Base-by-base conservation (phyloP, 2,888 invertebrate genomes). In the Neria commutata region DNA sequence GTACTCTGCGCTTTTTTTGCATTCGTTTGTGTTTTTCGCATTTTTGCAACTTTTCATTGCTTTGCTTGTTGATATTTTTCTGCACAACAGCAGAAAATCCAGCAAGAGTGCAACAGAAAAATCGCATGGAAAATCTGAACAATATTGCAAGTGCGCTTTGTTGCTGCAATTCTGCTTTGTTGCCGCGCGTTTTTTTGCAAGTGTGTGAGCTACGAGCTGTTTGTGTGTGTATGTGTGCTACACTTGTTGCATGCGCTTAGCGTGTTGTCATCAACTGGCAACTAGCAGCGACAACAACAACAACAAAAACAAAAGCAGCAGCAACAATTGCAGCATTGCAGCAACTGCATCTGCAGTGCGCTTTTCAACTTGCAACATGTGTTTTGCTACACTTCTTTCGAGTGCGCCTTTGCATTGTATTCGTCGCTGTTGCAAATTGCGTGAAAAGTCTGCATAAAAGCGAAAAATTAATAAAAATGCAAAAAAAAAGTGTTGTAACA, bases 381-480 rank as follows among this genome's bases (percentile, higher is more conserved):
- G n/a, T n/a, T n/a, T n/a, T n/a, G n/a, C n/a, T n/a, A n/a, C n/a
- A n/a, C n/a, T n/a, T n/a, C n/a, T n/a, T n/a, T n/a, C n/a, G n/a
- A n/a, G n/a, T n/a, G n/a, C n/a, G n/a, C n/a, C n/a, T n/a, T n/a
- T n/a, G n/a, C n/a, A n/a, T n/a, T n/a, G n/a, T 40, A 16, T 40
- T 40, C 16, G 5, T 40, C 42, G 19, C 46, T 58, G 34, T n/a
- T 26, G 26, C 25, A 64, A 53, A n/a, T 40, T 56, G 56, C 53
- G 47, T 34, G n/a, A 8, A 24, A 25, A 56, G 42, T n/a, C 21
- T 45, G 45, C 25, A 26, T 19, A 50, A 49, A 46, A 46, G 24
- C 17, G 54, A 51, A 54, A 47, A 61, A 42, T 57, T 45, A 63
- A 50, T 50, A 33, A 21, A 19, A 56, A 51, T 37, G 33, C 24